These are phyloP conservation scores for Myotis davidii DNA, from an alignment of 2,113 vertebrate species.

Conservation along the genomic window DNA sequence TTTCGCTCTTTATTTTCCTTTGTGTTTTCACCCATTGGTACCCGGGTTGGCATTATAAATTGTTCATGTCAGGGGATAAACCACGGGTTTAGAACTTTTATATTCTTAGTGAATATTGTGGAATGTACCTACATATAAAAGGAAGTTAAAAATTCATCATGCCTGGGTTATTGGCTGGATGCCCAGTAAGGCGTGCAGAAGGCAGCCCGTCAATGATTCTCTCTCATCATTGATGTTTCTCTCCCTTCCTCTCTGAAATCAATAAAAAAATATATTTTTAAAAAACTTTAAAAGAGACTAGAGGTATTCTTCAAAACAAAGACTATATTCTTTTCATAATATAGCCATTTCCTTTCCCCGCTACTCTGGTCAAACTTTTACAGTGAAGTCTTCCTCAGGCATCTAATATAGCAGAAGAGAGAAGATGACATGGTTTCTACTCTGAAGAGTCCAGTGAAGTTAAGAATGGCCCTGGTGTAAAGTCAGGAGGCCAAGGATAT, in stretches of 20 bases:
- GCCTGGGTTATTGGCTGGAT: neutral
- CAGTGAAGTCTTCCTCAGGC: neutral
- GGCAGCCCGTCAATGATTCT: too few relatives aligned
- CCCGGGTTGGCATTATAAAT: neutral
- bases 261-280: too few relatives aligned
- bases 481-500: neutral
- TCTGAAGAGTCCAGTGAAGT: neutral
- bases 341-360: neutral
- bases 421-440: neutral
- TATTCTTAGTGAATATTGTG: neutral
- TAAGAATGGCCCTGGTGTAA: neutral
- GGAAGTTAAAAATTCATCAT: neutral
- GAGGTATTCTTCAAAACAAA: neutral
- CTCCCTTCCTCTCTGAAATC: too few relatives aligned
- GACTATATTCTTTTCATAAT: neutral
- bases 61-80: neutral
- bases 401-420: neutral
- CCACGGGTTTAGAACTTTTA: neutral
- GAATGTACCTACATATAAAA: neutral
- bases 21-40: neutral
- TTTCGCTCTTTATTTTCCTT: neutral
- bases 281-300: neutral
- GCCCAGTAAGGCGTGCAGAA: too few relatives aligned
- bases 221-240: too few relatives aligned
- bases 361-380: neutral